These are phyloP conservation scores for Cheilinus undulatus DNA, from an alignment of 2,113 vertebrate species.

Conservation along the genomic window DNA sequence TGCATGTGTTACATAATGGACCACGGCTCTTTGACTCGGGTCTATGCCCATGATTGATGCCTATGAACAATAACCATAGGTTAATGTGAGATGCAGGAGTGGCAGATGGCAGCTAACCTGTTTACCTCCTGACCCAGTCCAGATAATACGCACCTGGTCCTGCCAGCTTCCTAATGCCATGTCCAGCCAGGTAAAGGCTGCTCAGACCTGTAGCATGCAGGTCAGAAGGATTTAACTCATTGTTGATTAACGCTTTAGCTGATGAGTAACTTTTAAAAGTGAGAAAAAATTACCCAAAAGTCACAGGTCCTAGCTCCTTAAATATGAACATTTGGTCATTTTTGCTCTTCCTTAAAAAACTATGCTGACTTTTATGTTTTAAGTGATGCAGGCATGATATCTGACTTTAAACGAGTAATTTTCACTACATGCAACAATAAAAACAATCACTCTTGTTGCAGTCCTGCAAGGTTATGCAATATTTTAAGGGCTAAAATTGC, in stretches of 20 bases:
- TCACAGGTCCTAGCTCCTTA: not conserved
- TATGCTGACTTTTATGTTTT: no score
- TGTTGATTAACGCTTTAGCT: no score
- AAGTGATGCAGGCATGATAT: no score
- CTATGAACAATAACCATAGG: not conserved
- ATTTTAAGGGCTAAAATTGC: not conserved
- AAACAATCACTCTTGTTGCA: not conserved
- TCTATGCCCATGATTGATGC: not conserved
- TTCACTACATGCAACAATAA: not conserved
- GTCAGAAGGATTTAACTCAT: no score
- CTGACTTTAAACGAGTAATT: not conserved
- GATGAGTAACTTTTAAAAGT: no score
- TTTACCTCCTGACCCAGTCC: conserved; percentile 37
- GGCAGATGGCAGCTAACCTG: conserved; percentile 27
- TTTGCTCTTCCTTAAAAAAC: no score
- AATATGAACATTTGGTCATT: not conserved
- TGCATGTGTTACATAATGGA: not conserved
- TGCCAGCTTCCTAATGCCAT: conserved; percentile 22
- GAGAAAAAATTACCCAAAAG: no score
- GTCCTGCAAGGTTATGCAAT: not conserved
- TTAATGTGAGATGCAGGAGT: not conserved
- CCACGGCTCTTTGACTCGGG: not conserved
- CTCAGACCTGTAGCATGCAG: no score
- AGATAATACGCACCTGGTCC: conserved; percentile 25
- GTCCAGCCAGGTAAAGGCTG: conserved; percentile 16